phyloP scores from a whole-genome alignment of 1,140 invertebrate genomes.

The Hylaeus anthracinus region DNA sequence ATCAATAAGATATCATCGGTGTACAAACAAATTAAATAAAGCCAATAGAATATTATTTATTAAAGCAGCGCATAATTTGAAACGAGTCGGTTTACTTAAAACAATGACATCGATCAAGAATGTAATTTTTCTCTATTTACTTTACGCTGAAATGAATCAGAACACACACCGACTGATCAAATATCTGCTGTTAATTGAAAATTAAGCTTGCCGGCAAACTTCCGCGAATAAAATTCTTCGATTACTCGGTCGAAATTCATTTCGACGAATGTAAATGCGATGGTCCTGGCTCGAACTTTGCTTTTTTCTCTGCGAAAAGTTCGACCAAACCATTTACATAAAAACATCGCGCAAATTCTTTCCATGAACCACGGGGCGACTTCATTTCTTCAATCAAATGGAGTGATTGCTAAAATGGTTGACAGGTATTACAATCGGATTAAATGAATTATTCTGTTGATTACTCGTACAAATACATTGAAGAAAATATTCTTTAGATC shows the following conservation, averaged over 20 bases:
- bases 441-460: not conserved
- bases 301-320: not conserved
- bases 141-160: not conserved
- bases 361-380: not conserved
- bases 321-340: constrained; percentile 7
- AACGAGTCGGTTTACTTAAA: not conserved
- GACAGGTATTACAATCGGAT: not conserved
- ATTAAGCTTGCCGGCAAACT: constrained; percentile 55
- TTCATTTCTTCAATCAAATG: not conserved
- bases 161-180: not conserved
- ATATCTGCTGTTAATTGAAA: constrained; percentile 63
- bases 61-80: not conserved
- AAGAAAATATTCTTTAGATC: too few relatives aligned
- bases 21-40: too few relatives aligned
- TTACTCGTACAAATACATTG: too few relatives aligned
- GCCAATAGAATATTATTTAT: not conserved
- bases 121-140: not conserved
- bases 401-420: not conserved
- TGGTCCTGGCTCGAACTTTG: not conserved
- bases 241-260: constrained; percentile 9
- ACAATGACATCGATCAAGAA: not conserved
- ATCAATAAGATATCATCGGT: too few relatives aligned
- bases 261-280: constrained; percentile 7
- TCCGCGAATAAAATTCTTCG: constrained; percentile 18
- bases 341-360: not conserved